A percentile compares a stretch with the other conserved stretches of the same genome.
phyloP scores from a whole-genome alignment of 2,888 invertebrate genomes.

The Arrhopalites spinosus region DNA sequence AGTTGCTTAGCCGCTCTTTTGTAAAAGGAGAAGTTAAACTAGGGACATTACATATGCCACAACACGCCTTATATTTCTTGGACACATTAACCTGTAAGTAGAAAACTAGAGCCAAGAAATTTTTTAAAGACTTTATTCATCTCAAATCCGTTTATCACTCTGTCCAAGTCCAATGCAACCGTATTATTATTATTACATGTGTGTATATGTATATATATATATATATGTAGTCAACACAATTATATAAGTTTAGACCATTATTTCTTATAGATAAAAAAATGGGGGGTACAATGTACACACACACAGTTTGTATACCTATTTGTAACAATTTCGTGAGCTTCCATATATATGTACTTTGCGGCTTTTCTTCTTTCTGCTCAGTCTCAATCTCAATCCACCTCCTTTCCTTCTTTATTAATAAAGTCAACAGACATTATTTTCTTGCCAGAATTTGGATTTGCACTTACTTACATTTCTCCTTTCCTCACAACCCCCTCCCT shows the following conservation, averaged over 20 bases:
- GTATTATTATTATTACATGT: background rate
- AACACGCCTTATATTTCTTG: background rate
- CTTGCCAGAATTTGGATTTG: background rate
- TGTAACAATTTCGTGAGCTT: no score
- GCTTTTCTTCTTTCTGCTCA: background rate
- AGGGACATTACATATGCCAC: background rate
- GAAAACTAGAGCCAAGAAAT: conserved; percentile 14
- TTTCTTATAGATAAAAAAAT: background rate
- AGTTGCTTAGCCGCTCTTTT: no score
- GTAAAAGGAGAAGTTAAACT: background rate
- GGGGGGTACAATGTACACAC: no score
- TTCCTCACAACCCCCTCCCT: background rate
- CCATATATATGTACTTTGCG: no score
- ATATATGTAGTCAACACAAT: no score
- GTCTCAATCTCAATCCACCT: background rate
- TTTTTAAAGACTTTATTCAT: background rate
- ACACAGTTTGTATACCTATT: no score
- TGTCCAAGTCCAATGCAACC: background rate
- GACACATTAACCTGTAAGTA: conserved; percentile 13
- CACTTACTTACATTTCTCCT: background rate
- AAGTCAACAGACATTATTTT: background rate
- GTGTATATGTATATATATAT: no score
- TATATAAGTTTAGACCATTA: no score
- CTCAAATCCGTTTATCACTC: conserved; percentile 6
- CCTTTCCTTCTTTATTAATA: background rate